Evolutionary conservation across 2,113 vertebrate species (phyloP).

Genomic region (Butorides virescens): DNA sequence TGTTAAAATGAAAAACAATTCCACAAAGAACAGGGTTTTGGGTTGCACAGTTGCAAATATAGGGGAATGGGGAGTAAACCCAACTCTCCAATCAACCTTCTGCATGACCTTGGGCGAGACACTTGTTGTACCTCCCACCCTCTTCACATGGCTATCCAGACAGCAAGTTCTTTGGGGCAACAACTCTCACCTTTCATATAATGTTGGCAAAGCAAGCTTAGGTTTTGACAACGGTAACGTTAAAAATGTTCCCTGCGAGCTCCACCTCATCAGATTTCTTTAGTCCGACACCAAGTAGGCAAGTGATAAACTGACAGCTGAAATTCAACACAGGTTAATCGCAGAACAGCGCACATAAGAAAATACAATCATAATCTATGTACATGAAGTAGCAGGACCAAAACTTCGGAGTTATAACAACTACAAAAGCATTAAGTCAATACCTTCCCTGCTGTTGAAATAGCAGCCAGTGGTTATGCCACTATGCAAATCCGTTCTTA

Average conservation of each 20-base stretch:
- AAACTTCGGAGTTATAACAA: neutral
- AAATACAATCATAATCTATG: neutral
- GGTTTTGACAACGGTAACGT: neutral
- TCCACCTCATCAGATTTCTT: neutral
- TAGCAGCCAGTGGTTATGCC: neutral
- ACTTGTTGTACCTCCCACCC: neutral
- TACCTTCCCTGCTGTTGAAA: neutral
- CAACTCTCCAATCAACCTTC: neutral
- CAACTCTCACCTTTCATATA: neutral
- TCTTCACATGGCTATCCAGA: neutral
- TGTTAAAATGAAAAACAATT: neutral
- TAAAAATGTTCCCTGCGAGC: neutral
- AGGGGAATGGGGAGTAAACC: neutral
- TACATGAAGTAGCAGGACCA: neutral
- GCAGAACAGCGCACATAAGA: neutral
- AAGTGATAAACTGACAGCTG: neutral
- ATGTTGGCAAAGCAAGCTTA: neutral
- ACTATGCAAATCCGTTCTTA: neutral
- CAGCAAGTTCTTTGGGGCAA: neutral
- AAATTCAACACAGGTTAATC: neutral
- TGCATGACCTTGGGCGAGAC: neutral
- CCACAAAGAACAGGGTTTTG: neutral
- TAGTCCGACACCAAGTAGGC: rapidly evolving
- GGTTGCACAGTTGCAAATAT: neutral
- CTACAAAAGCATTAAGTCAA: neutral